These are phyloP conservation scores for Lysandra coridon DNA, from an alignment of 2,888 invertebrate genomes.

Conservation along the genomic window DNA sequence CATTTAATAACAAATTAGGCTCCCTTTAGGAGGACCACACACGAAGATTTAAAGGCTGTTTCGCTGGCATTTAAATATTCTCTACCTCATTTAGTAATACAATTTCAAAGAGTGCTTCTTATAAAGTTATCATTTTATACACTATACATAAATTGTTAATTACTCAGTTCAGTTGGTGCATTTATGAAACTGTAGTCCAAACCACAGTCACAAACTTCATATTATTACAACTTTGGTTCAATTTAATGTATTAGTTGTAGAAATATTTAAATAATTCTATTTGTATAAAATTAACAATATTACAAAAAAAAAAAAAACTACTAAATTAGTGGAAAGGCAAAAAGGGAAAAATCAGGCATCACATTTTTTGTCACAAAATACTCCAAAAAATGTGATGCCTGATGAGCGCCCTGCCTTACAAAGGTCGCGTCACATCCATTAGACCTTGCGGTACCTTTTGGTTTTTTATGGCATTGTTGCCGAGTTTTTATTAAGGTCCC, in stretches of 20 bases:
- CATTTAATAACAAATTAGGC: constrained; percentile 78
- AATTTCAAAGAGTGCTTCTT: background rate
- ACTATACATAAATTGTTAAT: background rate
- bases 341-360: too few relatives aligned
- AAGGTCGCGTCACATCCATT: constrained; percentile 44
- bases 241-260: too few relatives aligned
- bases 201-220: too few relatives aligned
- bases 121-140: background rate
- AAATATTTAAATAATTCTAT: too few relatives aligned
- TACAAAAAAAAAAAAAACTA: too few relatives aligned
- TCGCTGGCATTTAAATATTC: background rate
- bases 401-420: constrained; percentile 33
- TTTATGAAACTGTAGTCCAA: too few relatives aligned
- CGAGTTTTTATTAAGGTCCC: constrained; percentile 23
- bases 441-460: constrained; percentile 44
- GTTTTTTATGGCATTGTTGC: constrained; percentile 49
- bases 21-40: constrained; percentile 37
- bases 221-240: too few relatives aligned
- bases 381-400: background rate
- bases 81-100: background rate
- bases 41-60: background rate
- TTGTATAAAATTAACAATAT: too few relatives aligned
- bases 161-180: background rate
- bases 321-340: too few relatives aligned
- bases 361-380: background rate